phyloP scores from a whole-genome alignment of 2,888 invertebrate genomes.

The Gymnocheta viridis region DNA sequence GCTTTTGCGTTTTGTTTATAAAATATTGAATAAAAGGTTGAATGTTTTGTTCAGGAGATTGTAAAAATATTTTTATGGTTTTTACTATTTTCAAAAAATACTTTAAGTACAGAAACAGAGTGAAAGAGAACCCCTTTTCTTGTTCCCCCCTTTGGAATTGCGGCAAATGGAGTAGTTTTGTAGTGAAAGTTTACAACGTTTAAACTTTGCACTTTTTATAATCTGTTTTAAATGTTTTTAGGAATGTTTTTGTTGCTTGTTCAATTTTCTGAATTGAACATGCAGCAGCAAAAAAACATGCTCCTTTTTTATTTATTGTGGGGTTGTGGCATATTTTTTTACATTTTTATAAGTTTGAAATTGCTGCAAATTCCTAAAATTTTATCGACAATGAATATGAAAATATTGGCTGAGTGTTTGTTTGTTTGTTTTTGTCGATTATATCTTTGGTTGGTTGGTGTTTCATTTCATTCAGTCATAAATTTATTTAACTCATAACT shows the following conservation, averaged over 20 bases:
- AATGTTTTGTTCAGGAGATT: slow-evolving; percentile 19
- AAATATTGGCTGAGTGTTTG: slow-evolving; percentile 41
- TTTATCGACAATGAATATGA: slow-evolving; percentile 59
- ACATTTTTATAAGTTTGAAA: slow-evolving; percentile 56
- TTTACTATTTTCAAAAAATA: slow-evolving; percentile 23
- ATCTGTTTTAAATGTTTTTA: slow-evolving; percentile 66
- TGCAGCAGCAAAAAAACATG: slow-evolving; percentile 41
- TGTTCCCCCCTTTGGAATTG: not conserved
- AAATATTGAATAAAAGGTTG: slow-evolving; percentile 34
- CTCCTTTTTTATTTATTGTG: not conserved
- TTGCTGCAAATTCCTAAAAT: slow-evolving; percentile 62
- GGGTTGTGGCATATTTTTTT: not conserved
- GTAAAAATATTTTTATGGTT: slow-evolving; percentile 45
- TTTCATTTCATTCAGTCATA: slow-evolving; percentile 35
- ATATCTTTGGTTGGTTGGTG: not conserved
- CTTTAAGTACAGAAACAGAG: not conserved
- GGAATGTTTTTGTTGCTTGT: slow-evolving; percentile 47
- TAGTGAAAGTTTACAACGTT: slow-evolving; percentile 61
- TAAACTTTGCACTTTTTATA: slow-evolving; percentile 68
- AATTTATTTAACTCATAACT: slow-evolving; percentile 64
- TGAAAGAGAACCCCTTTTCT: not conserved
- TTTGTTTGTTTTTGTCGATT: slow-evolving; percentile 8
- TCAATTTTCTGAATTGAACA: slow-evolving; percentile 2
- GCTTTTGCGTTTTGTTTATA: slow-evolving; percentile 17
- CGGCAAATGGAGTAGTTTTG: slow-evolving; percentile 32